phyloP scores from a whole-genome alignment of 2,797 vertebrate species.

The Bryconaethiops microstoma region DNA sequence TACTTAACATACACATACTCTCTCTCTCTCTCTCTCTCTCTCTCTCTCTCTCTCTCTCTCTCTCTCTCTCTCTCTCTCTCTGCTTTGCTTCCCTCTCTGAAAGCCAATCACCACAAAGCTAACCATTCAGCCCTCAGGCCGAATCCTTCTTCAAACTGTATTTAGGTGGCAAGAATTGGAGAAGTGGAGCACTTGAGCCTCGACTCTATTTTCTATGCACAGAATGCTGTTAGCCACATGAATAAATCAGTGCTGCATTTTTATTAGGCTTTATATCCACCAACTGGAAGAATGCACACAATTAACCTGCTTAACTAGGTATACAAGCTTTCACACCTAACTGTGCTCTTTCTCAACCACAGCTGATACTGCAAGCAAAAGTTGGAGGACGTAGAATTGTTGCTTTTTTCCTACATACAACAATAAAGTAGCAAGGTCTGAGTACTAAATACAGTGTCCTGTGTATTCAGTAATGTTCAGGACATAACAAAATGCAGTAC shows the following conservation, averaged over 20 bases:
- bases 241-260: constrained; percentile 35
- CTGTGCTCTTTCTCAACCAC: neutral
- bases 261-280: constrained; percentile 14
- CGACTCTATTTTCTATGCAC: constrained; percentile 8
- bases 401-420: too few species aligned
- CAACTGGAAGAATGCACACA: constrained; percentile 14
- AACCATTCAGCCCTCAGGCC: neutral
- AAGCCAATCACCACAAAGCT: neutral
- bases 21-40: neutral
- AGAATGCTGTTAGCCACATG: neutral
- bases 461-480: too few species aligned
- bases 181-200: neutral
- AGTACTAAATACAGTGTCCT: too few species aligned
- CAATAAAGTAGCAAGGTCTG: too few species aligned
- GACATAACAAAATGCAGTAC: too few species aligned
- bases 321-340: neutral
- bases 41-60: neutral
- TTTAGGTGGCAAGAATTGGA: neutral
- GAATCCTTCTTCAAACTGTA: neutral
- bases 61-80: neutral
- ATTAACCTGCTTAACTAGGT: neutral
- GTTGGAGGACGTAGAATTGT: neutral
- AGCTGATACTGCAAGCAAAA: neutral
- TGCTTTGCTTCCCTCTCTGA: neutral
- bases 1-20: neutral